These are phyloP conservation scores for Idaea dimidiata DNA, from an alignment of 2,888 invertebrate genomes.

Conservation along the genomic window DNA sequence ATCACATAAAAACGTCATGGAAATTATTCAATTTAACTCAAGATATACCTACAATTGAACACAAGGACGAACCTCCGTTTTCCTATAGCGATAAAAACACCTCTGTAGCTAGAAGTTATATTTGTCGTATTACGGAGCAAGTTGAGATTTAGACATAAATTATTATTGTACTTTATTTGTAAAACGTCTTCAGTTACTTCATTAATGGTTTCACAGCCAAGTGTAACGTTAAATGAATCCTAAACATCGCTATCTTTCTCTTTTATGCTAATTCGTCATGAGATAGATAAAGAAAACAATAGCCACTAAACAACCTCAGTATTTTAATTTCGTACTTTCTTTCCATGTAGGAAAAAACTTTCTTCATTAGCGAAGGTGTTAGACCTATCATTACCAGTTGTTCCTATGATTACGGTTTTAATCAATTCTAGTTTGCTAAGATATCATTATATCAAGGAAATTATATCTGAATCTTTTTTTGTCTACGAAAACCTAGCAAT, in stretches of 20 bases:
- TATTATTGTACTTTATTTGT: neutral
- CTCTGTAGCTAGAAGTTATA: no score
- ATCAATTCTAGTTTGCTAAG: neutral
- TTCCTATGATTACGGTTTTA: neutral
- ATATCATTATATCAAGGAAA: neutral
- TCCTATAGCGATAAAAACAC: no score
- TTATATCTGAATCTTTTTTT: no score
- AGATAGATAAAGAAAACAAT: neutral
- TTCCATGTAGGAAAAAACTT: neutral
- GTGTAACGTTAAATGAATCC: neutral
- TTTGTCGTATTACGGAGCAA: no score
- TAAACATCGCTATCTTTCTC: neutral
- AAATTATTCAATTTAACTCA: no score
- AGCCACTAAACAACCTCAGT: neutral
- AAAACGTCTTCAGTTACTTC: neutral
- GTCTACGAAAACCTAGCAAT: no score
- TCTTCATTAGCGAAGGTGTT: neutral
- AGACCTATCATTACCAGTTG: neutral
- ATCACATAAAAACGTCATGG: no score
- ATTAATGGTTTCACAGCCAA: neutral
- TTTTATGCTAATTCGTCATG: neutral
- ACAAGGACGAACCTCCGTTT: no score
- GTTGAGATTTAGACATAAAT: no score
- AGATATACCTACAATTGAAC: no score
- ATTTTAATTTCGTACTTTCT: neutral